Evolutionary conservation across 1,140 invertebrate genomes (phyloP), one percentile per base, ranked within the genome.

Genomic region (Drosophila rufa): DNA sequence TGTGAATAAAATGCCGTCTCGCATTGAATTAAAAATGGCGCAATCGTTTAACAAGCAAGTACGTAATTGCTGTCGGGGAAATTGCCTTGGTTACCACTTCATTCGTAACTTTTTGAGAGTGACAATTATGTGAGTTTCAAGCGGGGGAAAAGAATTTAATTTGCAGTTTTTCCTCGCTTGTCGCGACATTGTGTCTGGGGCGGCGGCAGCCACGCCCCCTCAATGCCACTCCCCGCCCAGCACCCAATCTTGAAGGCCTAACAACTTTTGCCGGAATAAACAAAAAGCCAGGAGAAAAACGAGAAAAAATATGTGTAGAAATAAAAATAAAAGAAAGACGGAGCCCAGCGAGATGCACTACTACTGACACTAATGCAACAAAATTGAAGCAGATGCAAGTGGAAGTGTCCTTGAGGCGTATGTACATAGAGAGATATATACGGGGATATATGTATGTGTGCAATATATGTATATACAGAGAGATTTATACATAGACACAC

Each of bases 301-400:
- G 33, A 36, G 33, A 36, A 33, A 9, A 3, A 25, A 17, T 15
- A 8, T 6, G 4, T 36, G 8, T 36, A 11, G 11, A 19, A 27
- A n/a, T 14, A 11, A 36, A 19, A 27, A n/a, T 17, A 45, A 45
- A 40, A 15, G 19, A 30, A 33, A 33, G 38, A 27, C 33, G 59
- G 47, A 56, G 45, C 38, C 38, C 40, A 56, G 51, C 51, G 40
- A 27, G 56, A 59, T 33, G 14, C 33, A 78, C 84, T 83, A 25
- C 22, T 25, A 25, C 22, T 25, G 84, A 87, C 84, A 89, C 84
- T 89, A 90, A 89, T 84, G 84, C 84, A 79, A 79, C 74, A 64
- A 75, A 90, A 89, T 89, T 89, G 84, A 89, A 87, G 84, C 80
- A 87, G 85, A 80, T 84, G 85, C 78, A 81, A 89, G 85, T 76